These are phyloP conservation scores for Eumeta japonica DNA, from an alignment of 1,140 invertebrate species.

Conservation along the genomic window DNA sequence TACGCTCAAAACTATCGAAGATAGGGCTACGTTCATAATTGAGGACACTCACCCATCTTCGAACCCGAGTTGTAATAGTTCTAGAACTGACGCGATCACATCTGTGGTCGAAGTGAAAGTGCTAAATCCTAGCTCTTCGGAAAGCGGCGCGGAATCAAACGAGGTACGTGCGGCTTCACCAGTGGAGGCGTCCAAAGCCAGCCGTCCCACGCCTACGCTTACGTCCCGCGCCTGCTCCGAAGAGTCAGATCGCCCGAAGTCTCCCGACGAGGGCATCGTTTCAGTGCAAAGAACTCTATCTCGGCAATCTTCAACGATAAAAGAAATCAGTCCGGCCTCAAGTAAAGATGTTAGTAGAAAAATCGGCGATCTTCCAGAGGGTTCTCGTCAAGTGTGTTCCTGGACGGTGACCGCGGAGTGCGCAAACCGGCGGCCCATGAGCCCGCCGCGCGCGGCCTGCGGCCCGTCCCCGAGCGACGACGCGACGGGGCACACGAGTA, in stretches of 20 bases:
- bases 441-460: background rate
- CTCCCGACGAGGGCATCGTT: constrained; percentile 19
- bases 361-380: constrained; percentile 19
- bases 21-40: constrained; percentile 5
- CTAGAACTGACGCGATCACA: constrained; percentile 7
- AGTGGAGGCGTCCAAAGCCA: constrained; percentile 6
- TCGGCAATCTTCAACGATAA: constrained; percentile 29
- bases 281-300: constrained; percentile 26
- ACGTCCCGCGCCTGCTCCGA: constrained; percentile 11
- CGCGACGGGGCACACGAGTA: constrained; percentile 3
- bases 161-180: constrained; percentile 8
- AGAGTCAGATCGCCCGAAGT: constrained; percentile 15
- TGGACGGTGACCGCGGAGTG: no score
- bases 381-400: constrained; percentile 2
- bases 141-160: constrained; percentile 5
- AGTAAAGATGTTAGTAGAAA: constrained; percentile 18
- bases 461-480: constrained; percentile 6
- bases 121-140: no score
- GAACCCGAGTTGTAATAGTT: constrained; percentile 8
- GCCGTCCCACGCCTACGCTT: constrained; percentile 13
- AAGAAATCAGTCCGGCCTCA: constrained; percentile 21
- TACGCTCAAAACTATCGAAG: constrained; percentile 8
- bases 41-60: constrained; percentile 1
- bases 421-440: background rate
- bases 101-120: constrained; percentile 7